phyloP scores from a whole-genome alignment of 2,113 vertebrate species.

The Hirundichthys speculiger region DNA sequence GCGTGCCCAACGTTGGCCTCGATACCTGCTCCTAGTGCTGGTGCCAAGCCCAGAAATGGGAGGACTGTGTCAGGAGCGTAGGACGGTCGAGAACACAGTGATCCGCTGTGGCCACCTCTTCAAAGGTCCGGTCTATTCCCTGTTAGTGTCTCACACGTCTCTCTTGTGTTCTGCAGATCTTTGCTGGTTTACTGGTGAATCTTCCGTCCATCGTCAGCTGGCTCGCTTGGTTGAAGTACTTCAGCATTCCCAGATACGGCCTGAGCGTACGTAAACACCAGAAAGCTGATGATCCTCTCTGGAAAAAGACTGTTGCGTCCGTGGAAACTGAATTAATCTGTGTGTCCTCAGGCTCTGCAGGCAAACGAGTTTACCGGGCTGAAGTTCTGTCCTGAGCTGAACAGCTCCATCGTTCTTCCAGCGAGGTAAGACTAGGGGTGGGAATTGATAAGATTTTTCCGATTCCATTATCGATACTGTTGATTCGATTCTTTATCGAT shows the following conservation, averaged over 20 bases:
- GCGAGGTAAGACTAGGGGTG: too few species aligned
- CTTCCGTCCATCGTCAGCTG: conserved; percentile 82
- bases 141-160: background rate
- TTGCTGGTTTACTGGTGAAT: conserved; percentile 90
- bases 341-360: conserved; percentile 82
- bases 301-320: background rate
- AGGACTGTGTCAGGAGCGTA: too few species aligned
- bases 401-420: fast-evolving
- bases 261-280: conserved; percentile 79
- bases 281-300: too few species aligned
- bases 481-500: too few species aligned
- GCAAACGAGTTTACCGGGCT: conserved; percentile 85
- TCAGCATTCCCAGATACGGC: conserved; percentile 91
- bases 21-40: too few species aligned
- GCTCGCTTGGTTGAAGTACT: conserved; percentile 91
- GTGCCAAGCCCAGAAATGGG: too few species aligned
- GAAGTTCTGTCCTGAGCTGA: conserved; percentile 71
- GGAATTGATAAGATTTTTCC: too few species aligned
- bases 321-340: background rate
- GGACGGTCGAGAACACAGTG: too few species aligned
- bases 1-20: too few species aligned
- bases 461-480: too few species aligned
- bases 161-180: conserved; percentile 78
- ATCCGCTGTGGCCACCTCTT: too few species aligned
- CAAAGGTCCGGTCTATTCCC: too few species aligned